Percentiles rank a stretch among this genome's conserved stretches.
phyloP scores from a whole-genome alignment of 2,113 vertebrate genomes.

The Tragelaphus buxtoni region DNA sequence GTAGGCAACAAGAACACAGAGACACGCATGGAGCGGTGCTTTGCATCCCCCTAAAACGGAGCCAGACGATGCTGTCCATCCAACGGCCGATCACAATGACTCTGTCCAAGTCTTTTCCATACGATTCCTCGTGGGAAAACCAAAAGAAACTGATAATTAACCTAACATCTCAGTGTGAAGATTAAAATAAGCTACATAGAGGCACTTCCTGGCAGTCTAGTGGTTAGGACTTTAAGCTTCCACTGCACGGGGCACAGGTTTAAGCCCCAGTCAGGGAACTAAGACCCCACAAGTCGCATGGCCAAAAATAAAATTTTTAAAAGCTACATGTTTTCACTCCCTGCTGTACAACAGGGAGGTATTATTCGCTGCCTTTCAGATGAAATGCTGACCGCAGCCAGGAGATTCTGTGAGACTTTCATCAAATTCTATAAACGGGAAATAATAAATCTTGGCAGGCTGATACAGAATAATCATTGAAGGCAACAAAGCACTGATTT shows the following conservation, averaged over 20 bases:
- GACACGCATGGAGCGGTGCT: no score
- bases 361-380: background rate
- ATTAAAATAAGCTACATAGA: background rate
- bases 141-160: background rate
- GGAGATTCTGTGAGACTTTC: background rate
- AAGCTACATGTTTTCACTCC: background rate
- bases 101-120: background rate
- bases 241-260: background rate
- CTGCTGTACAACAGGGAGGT: background rate
- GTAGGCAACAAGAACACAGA: background rate
- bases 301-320: background rate
- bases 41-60: background rate
- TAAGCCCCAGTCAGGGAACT: background rate
- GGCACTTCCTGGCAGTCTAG: background rate
- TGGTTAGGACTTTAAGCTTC: background rate
- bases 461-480: background rate
- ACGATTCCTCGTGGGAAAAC: background rate
- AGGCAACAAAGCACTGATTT: background rate
- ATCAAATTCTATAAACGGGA: background rate
- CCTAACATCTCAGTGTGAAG: background rate
- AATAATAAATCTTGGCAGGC: background rate
- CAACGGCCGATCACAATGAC: background rate
- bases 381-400: background rate
- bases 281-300: rapidly evolving
- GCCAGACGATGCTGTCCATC: background rate